phyloP scores from a whole-genome alignment of 1,140 invertebrate genomes.

The Eupristina koningsbergeri region DNA sequence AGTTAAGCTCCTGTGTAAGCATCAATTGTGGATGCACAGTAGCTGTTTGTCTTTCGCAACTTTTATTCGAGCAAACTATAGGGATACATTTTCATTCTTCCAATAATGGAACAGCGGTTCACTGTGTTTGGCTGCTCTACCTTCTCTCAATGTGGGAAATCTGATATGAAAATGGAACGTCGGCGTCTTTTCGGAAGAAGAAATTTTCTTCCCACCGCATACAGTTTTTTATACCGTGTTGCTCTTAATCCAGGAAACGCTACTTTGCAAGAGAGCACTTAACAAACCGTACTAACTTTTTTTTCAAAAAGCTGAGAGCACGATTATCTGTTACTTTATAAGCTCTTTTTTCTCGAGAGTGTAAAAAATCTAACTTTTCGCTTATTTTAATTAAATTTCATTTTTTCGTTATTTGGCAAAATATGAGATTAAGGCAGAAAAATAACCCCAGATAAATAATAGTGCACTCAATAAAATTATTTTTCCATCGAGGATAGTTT shows the following conservation, averaged over 20 bases:
- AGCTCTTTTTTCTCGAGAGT: constrained; percentile 1
- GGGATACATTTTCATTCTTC: constrained; percentile 35
- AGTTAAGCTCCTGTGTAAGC: background rate
- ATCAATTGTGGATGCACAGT: background rate
- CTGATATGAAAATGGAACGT: constrained; percentile 47
- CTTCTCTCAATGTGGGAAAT: constrained; percentile 26
- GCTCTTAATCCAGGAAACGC: constrained; percentile 21
- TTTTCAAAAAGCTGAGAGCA: constrained; percentile 30
- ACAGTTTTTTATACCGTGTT: constrained; percentile 12
- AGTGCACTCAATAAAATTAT: too few species aligned
- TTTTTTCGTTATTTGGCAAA: constrained; percentile 2
- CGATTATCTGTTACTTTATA: constrained; percentile 33
- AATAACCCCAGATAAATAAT: background rate
- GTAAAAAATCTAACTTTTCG: constrained; percentile 10
- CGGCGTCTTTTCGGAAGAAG: constrained; percentile 22
- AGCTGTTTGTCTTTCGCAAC: background rate
- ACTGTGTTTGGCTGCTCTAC: constrained; percentile 2
- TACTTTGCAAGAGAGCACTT: constrained; percentile 27
- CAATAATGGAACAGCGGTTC: constrained; percentile 31
- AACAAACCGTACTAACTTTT: constrained; percentile 40
- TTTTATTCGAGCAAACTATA: constrained; percentile 25
- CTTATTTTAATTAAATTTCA: constrained; percentile 38
- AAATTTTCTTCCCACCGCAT: constrained; percentile 30
- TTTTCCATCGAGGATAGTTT: too few species aligned
- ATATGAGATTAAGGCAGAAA: background rate